These are phyloP conservation scores for Theretra japonica DNA, from an alignment of 2,888 invertebrate species.

Conservation along the genomic window DNA sequence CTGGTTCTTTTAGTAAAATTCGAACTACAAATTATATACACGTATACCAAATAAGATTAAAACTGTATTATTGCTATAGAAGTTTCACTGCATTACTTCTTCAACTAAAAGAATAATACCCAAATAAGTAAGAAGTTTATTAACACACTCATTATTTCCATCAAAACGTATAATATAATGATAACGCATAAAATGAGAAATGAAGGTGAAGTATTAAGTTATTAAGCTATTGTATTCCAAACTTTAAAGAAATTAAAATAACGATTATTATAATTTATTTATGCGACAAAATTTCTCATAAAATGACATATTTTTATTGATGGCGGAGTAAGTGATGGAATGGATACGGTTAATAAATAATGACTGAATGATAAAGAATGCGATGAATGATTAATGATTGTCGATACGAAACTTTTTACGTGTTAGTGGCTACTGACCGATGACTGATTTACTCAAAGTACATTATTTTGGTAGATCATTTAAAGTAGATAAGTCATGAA, in stretches of 20 bases:
- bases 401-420: not conserved
- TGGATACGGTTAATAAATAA: not conserved
- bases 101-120: no score
- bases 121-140: no score
- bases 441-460: slow-evolving; percentile 3
- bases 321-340: not conserved
- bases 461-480: not conserved
- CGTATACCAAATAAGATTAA: no score
- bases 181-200: no score
- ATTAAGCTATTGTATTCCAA: no score
- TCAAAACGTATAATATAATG: no score
- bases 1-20: no score
- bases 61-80: not conserved
- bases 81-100: not conserved
- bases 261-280: no score
- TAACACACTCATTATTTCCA: no score
- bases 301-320: not conserved
- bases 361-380: slow-evolving; percentile 7
- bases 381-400: slow-evolving; percentile 9
- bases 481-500: not conserved
- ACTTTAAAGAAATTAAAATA: no score
- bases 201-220: no score
- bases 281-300: not conserved
- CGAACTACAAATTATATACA: not conserved
- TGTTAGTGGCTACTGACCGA: slow-evolving; percentile 10